Base-by-base conservation (phyloP, 2,797 vertebrate species). In the Leptodactylus fallax region DNA sequence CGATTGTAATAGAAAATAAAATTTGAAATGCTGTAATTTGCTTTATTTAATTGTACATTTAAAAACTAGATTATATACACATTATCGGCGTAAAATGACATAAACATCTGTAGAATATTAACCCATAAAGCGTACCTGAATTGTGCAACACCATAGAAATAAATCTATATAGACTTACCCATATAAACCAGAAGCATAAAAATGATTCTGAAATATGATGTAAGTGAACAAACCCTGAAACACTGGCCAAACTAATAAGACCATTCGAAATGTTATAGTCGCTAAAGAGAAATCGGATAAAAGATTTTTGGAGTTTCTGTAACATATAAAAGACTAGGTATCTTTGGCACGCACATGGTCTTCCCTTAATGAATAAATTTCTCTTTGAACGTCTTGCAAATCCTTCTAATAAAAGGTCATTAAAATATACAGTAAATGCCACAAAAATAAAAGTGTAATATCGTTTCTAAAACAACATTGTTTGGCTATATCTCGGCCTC, bases 271-370 rank as follows among this genome's bases (percentile, higher is more conserved):
- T 16, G 23, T 23, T 25, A 23, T 21, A 53, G 49, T 55, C 21
- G 17, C 9, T 82, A 69, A 69, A 36, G 47, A 55, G n/a, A 69
- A 69, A 53, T 23, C 11, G n/a, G 49, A 53, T 51, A 23, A 21
- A 13, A 49, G 0, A 49, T 21, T 47, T 21, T 49, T 23, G 19
- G 47, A 74, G 45, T 10, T 49, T 7, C 4, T 1, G 1, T 45
- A 77, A 76, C 25, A 79, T 60, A 84, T 71, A 84, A 69, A 87
- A 72, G 71, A 78, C 21, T 36, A 88, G 19, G 19, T 25, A n/a
- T 79, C 55, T 88, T 88, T 88, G 87, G 87, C 87, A 88, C 81
- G 27, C 1, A 58, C 67, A 17, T 6, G 16, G 6, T 74, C 51
- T 76, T 81, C 74, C 60, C 19, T 49, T n/a, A 61, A 63, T 61